These are phyloP conservation scores for Acromyrmex echinatior DNA, from an alignment of 1,140 invertebrate species.

Conservation along the genomic window DNA sequence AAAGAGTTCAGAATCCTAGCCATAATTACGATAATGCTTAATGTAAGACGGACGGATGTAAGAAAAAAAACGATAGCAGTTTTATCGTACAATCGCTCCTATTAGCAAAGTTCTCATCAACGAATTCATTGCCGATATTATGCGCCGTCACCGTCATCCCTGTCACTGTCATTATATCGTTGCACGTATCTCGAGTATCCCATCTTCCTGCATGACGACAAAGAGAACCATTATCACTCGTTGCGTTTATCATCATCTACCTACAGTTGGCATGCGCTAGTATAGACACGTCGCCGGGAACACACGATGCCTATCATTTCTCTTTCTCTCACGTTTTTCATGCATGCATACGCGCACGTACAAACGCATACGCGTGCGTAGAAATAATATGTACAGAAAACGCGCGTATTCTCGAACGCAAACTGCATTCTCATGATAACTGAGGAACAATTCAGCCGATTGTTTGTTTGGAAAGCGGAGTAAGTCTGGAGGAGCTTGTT, in stretches of 20 bases:
- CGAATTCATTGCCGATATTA: conserved; percentile 55
- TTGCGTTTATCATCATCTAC: conserved; percentile 60
- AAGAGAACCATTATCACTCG: conserved; percentile 70
- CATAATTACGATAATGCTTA: conserved; percentile 54
- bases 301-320: conserved; percentile 49
- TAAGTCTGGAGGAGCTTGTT: conserved; percentile 10
- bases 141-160: conserved; percentile 66
- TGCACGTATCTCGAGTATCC: conserved; percentile 65
- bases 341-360: neutral
- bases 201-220: conserved; percentile 68
- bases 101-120: conserved; percentile 54
- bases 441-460: conserved; percentile 33
- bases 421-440: conserved; percentile 32
- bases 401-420: neutral
- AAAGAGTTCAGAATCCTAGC: conserved; percentile 23
- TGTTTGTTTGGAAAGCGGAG: conserved; percentile 42
- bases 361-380: neutral
- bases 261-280: conserved; percentile 31
- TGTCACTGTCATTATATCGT: conserved; percentile 68
- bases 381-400: conserved; percentile 13
- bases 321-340: conserved; percentile 49
- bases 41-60: conserved; percentile 40
- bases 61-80: conserved; percentile 21
- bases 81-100: conserved; percentile 70
- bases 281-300: conserved; percentile 44